Base-by-base conservation (phyloP, 2,113 vertebrate species). In the Centrocercus urophasianus region DNA sequence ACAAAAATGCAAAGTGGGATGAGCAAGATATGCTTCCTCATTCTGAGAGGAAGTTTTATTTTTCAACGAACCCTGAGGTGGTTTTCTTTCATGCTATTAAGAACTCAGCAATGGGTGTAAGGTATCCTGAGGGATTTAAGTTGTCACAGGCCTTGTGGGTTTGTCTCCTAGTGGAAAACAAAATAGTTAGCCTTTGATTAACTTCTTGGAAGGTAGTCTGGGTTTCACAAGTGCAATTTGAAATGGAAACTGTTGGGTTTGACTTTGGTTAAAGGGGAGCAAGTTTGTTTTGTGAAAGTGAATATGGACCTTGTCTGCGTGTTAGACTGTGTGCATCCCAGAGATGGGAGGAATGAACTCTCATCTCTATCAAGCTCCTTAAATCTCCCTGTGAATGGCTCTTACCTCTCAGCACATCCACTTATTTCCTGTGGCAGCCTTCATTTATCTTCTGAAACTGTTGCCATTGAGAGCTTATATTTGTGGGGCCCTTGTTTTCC, bases 151-250 rank as follows among this genome's bases (percentile, higher is more conserved):
- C 65, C 32, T 74, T 67, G 84, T 0, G 3, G 32, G 13, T 88
- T 88, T 88, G 64, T 93, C 32, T 84, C 34, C n/a, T 67, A 52
- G 73, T 60, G 67, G 82, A 42, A 93, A 87, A 75, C 30, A 83
- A 59, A 91, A 43, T 34, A 72, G 38, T 77, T 30, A 56, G 63
- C 45, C 80, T 92, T 84, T 83, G 69, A 64, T 87, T 77, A 83
- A 81, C 59, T 78, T 83, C 8, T 72, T 66, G 40, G 63, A 82
- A 90, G 52, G 42, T 57, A 72, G 38, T 86, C 63, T 90, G 88
- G 69, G 57, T 40, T 92, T 93, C 65, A 73, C 83, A 86, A 95
- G 82, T 92, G 86, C 85, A 94, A 87, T 94, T 86, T 79, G 66
- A 93, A 93, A 88, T 65, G 17, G 74, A 93, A 88, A 81, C 15